Evolutionary conservation across 2,888 invertebrate species (phyloP).

Genomic region (Zelleria hepariella): DNA sequence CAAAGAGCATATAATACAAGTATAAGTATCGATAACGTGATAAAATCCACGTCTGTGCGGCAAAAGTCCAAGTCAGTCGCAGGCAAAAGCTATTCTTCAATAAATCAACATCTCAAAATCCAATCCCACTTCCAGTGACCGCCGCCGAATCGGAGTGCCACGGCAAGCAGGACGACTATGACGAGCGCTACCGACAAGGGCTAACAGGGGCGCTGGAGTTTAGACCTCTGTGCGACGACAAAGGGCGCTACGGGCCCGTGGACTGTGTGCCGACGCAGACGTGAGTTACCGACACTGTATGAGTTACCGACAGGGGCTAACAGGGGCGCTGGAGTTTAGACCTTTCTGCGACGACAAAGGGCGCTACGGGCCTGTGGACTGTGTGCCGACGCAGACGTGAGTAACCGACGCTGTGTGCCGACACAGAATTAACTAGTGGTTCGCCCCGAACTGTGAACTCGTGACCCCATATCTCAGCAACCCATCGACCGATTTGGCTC

Average conservation of each 20-base stretch:
- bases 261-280: slow-evolving; percentile 77
- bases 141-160: slow-evolving; percentile 36
- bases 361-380: slow-evolving; percentile 68
- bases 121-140: slow-evolving; percentile 32
- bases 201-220: slow-evolving; percentile 67
- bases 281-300: slow-evolving; percentile 65
- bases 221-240: slow-evolving; percentile 74
- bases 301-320: slow-evolving; percentile 47
- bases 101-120: background rate
- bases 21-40: too few species aligned
- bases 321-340: slow-evolving; percentile 68
- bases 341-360: slow-evolving; percentile 77
- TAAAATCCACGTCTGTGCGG: too few species aligned
- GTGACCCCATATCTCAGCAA: too few species aligned
- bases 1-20: too few species aligned
- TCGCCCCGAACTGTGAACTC: too few species aligned
- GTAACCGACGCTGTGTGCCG: too few species aligned
- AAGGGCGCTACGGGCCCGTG: slow-evolving; percentile 70
- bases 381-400: slow-evolving; percentile 78
- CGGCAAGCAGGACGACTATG: slow-evolving; percentile 58
- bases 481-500: too few species aligned
- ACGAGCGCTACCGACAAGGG: slow-evolving; percentile 53
- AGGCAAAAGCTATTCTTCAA: too few species aligned
- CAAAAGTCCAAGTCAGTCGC: too few species aligned
- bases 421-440: too few species aligned